A percentile compares a stretch with the other conserved stretches of the same genome.
These are phyloP conservation scores for Bucco capensis DNA, from an alignment of 2,113 vertebrate species.

Conservation along the genomic window DNA sequence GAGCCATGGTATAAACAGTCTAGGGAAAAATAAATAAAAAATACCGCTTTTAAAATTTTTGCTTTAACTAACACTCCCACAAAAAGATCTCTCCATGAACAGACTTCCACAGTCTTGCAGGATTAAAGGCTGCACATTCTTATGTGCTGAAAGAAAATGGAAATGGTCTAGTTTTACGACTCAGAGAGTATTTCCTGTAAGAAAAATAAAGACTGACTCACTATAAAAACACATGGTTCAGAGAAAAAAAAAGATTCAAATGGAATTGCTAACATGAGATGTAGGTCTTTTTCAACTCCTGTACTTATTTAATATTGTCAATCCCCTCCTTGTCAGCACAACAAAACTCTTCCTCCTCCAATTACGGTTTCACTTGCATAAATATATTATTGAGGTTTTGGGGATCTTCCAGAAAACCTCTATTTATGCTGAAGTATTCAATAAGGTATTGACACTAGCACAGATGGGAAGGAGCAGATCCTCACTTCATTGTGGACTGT, in stretches of 20 bases:
- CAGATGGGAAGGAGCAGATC: neutral
- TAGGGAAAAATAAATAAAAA: neutral
- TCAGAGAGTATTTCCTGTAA: neutral
- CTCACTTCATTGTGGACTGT: neutral
- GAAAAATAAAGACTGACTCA: neutral
- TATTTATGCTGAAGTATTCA: neutral
- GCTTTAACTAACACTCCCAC: neutral
- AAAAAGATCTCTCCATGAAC: neutral
- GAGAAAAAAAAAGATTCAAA: neutral
- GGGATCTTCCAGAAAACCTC: neutral
- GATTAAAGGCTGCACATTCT: neutral
- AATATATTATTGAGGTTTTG: neutral
- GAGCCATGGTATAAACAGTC: slow-evolving; percentile 95
- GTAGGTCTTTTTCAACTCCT: neutral
- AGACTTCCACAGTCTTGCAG: neutral
- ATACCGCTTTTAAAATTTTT: neutral
- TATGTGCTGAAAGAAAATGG: neutral
- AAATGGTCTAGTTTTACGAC: neutral
- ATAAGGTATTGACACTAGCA: neutral
- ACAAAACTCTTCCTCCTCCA: neutral
- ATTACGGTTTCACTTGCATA: neutral
- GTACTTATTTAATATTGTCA: neutral
- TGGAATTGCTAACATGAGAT: neutral
- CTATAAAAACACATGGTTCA: neutral
- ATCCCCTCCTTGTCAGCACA: neutral